Base-by-base conservation (phyloP, 2,113 vertebrate species). In the Chaetura pelagica region DNA sequence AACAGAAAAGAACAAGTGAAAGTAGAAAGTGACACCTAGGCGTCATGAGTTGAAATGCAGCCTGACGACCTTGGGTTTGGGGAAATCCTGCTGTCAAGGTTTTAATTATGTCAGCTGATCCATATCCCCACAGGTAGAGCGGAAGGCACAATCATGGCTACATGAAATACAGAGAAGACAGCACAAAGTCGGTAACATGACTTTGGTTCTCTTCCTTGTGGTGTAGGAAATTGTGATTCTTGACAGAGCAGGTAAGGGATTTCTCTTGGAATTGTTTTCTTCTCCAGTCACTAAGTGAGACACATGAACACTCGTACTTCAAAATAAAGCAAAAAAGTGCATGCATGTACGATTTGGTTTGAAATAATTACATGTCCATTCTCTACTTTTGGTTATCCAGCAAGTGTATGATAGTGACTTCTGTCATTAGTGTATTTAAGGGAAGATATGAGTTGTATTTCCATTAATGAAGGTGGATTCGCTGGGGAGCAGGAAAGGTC, bases 1-100 rank as follows among this genome's bases (percentile, higher is more conserved):
- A 8, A 17, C 27, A 30, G 57, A 26, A 75, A 52, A 63, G 17
- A 44, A 23, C 29, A 9, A 68, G 26, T 9, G 24, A 48, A 38
- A 87, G 26, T 7, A 76, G 58, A 93, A 91, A 54, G 92, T 91
- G 96, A 91, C 94, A 76, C 54, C 95, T 94, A 86, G 76, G 24
- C 49, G 90, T 91, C 78, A 21, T 23, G 27, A 90, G 22, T 35
- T 76, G 92, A 82, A 94, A 42, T 82, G 71, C 77, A 89, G 69
- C 11, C 2, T 46, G 34, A 11, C 48, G 42, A 1, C 32, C 23
- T 59, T 20, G 13, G 6, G 3, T 38, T 18, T 66, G 46, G 27
- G n/a, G 63, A 79, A 68, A 29, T 64, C 18, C 69, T 82, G 48
- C 61, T 66, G 21, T 26, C 4, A 20, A 40, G 54, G 22, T 7